phyloP scores from a whole-genome alignment of 2,113 vertebrate species.

The Rallus limicola region DNA sequence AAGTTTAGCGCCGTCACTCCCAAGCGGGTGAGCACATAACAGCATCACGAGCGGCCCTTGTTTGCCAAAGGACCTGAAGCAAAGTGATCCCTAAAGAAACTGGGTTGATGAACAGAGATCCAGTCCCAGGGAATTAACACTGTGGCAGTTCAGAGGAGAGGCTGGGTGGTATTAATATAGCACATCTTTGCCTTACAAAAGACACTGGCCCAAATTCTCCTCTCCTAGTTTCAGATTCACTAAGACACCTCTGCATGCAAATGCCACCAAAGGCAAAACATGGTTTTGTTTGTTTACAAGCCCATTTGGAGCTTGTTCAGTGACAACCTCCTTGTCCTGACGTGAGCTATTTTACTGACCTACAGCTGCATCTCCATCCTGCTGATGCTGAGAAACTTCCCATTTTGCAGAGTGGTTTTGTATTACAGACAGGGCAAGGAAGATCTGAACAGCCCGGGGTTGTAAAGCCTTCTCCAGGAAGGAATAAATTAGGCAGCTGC shows the following conservation, averaged over 20 bases:
- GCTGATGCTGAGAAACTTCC: neutral
- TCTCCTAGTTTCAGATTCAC: neutral
- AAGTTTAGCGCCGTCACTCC: neutral
- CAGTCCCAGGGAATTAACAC: neutral
- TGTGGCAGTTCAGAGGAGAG: neutral
- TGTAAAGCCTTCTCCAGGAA: neutral
- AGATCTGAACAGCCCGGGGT: neutral
- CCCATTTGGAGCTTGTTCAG: neutral
- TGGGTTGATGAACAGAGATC: neutral
- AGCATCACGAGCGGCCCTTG: neutral
- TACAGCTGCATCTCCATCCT: neutral
- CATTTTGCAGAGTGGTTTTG: neutral
- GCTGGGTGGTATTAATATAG: neutral
- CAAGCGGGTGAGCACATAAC: neutral
- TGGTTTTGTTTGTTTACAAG: neutral
- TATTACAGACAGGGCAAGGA: too few relatives aligned
- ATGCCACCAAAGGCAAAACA: neutral
- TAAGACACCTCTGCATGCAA: neutral
- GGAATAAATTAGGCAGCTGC: neutral
- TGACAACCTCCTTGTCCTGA: neutral
- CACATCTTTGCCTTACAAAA: neutral
- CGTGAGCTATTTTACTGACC: neutral
- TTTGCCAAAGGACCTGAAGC: neutral
- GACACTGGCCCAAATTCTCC: conserved; percentile 37
- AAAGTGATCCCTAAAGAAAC: neutral